Evolutionary conservation across 2,797 vertebrate species (phyloP).

Genomic region (Urosaurus nigricauda): DNA sequence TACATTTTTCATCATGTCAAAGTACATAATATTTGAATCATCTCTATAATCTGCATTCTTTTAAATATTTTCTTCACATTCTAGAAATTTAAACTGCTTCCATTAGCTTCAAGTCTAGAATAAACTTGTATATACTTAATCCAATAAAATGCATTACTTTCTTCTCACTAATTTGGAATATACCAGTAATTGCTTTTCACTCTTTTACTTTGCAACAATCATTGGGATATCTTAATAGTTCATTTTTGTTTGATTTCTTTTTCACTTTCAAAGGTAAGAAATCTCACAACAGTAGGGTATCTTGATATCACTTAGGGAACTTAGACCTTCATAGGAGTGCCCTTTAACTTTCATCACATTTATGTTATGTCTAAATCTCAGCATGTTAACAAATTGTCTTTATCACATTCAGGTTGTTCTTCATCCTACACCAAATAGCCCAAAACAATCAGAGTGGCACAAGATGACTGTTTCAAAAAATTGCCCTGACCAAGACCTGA

Average conservation of each 20-base stretch:
- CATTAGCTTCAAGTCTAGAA: not conserved
- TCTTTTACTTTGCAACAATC: not conserved
- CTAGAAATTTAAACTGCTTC: not conserved
- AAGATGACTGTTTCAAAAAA: conserved; percentile 99
- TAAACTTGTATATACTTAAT: not conserved
- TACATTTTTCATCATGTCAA: not conserved
- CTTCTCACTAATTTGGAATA: not conserved
- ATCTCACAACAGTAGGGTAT: no score
- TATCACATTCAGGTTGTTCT: conserved; percentile 90
- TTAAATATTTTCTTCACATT: not conserved
- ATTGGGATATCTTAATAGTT: not conserved
- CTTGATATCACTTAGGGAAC: not conserved
- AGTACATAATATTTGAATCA: not conserved
- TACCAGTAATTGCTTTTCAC: not conserved
- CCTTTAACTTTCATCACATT: not conserved
- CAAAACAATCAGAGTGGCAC: conserved; percentile 97
- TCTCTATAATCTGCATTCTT: not conserved
- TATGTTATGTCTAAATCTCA: not conserved
- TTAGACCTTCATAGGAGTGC: not conserved
- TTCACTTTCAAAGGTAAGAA: no score
- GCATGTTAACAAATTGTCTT: conserved; percentile 31
- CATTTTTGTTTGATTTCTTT: not conserved
- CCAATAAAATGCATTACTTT: not conserved
- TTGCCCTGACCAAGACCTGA: conserved; percentile 96
- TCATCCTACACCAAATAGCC: conserved; percentile 97